Evolutionary conservation across 2,797 vertebrate genomes (phyloP), one percentile per base, ranked within the genome.

Genomic region (Vultur gryphus): DNA sequence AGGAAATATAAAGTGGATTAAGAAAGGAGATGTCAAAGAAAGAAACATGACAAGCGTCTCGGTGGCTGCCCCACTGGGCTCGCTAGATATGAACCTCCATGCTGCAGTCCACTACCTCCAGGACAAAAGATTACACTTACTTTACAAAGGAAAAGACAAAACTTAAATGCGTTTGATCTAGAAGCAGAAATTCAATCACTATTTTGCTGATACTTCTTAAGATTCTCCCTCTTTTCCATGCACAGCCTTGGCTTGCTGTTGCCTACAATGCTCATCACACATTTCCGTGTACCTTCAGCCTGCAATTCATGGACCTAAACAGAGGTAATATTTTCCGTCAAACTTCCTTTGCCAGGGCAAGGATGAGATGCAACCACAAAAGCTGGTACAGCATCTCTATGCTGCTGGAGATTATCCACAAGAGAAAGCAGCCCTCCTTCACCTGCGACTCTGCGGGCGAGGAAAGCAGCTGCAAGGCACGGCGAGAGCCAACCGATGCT

Each of bases 281-380:
- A 0, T 4, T 23, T 39, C 69, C 13, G 2, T 0, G 1, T 3
- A 11, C 16, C 46, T 37, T 2, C 39, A 5, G 25, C 11, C 44
- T 23, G 8, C 11, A 19, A 13, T 1, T 37, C 65, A 33, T 1
- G 8, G 57, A 16, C 54, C 61, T 23, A 15, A 59, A 23, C 28
- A n/a, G 15, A 55, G 64, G 29, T 2, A 44, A 1, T 2, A 4
- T 44, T 58, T 29, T 6, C 48, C 15, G 13, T 2, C 67, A n/a
- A 62, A 3, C 20, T 43, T 15, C 33, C 43, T 14, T 4, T 54
- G 46, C 25, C 64, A 43, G 72, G 33, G 33, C 9, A 28, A 29
- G 72, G 71, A 13, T 15, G 33, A 28, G 78, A 12, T 8, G 39
- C 28, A 10, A 23, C 37, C 7, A 7, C 0, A n/a, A 11, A 12